Percentiles rank a stretch among this genome's conserved stretches.
Evolutionary conservation across 2,113 vertebrate genomes (phyloP).

Genomic region (Azemiops feae): DNA sequence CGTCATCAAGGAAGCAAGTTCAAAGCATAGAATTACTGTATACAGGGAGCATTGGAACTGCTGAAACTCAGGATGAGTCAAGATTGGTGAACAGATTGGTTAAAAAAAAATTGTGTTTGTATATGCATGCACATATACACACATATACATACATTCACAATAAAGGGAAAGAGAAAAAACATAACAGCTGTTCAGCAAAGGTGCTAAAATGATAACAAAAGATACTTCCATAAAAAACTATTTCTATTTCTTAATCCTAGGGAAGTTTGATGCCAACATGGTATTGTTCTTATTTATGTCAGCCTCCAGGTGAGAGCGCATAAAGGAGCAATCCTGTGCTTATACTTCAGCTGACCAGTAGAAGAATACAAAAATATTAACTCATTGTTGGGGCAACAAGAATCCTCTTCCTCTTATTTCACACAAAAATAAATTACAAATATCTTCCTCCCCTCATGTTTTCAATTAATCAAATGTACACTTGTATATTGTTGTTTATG

Average conservation of each 20-base stretch:
- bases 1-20: not conserved
- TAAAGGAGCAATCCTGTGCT: not conserved
- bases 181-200: not conserved
- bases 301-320: not conserved
- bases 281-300: not conserved
- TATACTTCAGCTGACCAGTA: not conserved
- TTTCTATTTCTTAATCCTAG: not conserved
- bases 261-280: not conserved
- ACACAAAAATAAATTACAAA: not conserved
- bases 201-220: not conserved
- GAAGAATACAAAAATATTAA: not conserved
- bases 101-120: not conserved
- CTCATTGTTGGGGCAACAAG: not conserved
- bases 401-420: not conserved
- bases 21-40: not conserved
- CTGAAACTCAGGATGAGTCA: not conserved
- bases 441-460: not conserved
- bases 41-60: not conserved
- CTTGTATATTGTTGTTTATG: not conserved
- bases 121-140: not conserved
- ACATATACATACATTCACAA: not conserved
- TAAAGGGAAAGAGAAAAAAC: not conserved
- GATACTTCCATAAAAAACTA: not conserved
- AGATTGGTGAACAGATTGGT: not conserved
- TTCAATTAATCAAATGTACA: not conserved